These are phyloP conservation scores for Seira ritae DNA, from an alignment of 2,888 invertebrate genomes.

Conservation along the genomic window DNA sequence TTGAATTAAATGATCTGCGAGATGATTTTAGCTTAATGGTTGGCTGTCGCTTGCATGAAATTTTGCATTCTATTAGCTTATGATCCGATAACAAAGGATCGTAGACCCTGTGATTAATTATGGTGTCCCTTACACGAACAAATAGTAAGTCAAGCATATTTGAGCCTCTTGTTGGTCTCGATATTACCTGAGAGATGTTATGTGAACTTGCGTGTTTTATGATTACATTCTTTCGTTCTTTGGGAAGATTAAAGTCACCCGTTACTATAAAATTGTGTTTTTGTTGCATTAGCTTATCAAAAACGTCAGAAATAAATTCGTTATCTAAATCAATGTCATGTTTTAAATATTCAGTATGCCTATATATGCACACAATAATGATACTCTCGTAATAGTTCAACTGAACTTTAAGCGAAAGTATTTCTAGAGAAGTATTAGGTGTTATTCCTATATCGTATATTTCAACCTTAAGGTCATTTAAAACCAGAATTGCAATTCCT, in stretches of 20 bases:
- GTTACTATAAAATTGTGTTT: neutral
- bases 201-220: too few relatives aligned
- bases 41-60: too few relatives aligned
- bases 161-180: neutral
- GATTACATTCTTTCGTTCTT: too few relatives aligned
- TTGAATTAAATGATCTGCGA: too few relatives aligned
- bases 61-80: conserved; percentile 10
- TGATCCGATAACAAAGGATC: neutral
- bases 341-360: neutral
- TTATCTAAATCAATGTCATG: neutral
- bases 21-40: too few relatives aligned
- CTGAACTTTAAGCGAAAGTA: neutral
- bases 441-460: too few relatives aligned
- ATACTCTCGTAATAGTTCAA: neutral
- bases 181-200: too few relatives aligned
- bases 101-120: neutral
- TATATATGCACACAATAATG: neutral
- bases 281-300: neutral
- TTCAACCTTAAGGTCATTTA: too few relatives aligned
- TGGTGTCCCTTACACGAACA: neutral
- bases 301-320: too few relatives aligned
- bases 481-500: too few relatives aligned
- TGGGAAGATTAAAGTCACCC: conserved; percentile 21
- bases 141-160: conserved; percentile 4
- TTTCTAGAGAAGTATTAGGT: neutral